These are phyloP conservation scores for Nemoura dubitans DNA, from an alignment of 2,888 invertebrate species.

Conservation along the genomic window DNA sequence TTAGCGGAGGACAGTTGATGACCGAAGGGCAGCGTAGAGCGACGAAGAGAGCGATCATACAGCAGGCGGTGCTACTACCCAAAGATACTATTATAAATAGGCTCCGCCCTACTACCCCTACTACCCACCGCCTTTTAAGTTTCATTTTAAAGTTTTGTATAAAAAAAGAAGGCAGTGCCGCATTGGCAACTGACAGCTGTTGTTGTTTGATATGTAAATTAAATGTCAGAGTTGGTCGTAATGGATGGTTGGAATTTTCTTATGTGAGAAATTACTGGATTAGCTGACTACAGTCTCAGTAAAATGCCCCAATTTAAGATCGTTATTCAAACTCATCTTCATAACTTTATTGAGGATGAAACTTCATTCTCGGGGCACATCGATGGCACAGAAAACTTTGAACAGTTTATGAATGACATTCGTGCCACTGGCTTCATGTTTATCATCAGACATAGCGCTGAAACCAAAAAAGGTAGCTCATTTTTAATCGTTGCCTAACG, in stretches of 20 bases:
- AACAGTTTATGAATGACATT: not conserved
- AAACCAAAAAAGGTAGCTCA: not conserved
- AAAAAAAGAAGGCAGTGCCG: not conserved
- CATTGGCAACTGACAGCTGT: not conserved
- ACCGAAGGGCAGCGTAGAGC: too few species aligned
- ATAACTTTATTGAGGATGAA: not conserved
- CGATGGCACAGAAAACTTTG: not conserved
- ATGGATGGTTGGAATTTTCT: not conserved
- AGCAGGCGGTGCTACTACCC: too few species aligned
- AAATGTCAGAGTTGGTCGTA: not conserved
- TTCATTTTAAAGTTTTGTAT: too few species aligned
- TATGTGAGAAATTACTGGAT: too few species aligned
- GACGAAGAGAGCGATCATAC: too few species aligned
- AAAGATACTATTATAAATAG: too few species aligned
- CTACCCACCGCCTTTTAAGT: too few species aligned
- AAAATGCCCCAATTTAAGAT: not conserved
- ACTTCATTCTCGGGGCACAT: not conserved
- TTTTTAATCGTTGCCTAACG: not conserved
- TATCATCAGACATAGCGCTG: not conserved
- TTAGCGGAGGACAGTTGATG: too few species aligned
- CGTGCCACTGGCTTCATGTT: not conserved
- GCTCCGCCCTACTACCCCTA: too few species aligned
- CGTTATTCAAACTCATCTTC: not conserved
- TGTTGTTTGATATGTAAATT: too few species aligned
- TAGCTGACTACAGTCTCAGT: too few species aligned